A percentile compares a stretch with the other conserved stretches of the same genome.
Conservation (phyloP, 2,113 vertebrate genomes). For the Hymenochirus boettgeri region DNA sequence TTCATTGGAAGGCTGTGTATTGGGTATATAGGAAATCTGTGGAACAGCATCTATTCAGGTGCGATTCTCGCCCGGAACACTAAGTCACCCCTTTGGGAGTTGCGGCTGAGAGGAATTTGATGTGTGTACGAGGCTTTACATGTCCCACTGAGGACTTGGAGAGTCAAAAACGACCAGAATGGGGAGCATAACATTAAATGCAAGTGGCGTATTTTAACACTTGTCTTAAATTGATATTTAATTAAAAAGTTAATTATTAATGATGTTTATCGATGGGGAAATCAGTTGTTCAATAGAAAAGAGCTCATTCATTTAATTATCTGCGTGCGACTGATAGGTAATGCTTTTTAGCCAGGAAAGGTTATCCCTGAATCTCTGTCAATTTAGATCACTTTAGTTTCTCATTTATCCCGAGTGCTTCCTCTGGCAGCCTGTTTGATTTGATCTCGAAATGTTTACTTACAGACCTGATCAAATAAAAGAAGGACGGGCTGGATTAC, state of each 20-base stretch:
- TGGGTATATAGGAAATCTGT: no score
- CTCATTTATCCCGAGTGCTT: slow-evolving; percentile 59
- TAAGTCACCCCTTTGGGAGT: no score
- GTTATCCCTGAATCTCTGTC: slow-evolving; percentile 72
- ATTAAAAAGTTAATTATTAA: slow-evolving; percentile 85
- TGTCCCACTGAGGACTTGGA: no score
- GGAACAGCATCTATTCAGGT: no score
- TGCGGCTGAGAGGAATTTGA: no score
- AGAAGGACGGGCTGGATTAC: slow-evolving; percentile 44
- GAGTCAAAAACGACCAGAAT: slow-evolving; percentile 46
- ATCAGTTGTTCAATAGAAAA: slow-evolving; percentile 73
- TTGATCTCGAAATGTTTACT: slow-evolving; percentile 60
- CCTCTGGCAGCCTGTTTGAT: slow-evolving; percentile 53
- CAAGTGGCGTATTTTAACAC: slow-evolving; percentile 57
- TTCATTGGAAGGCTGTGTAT: no score
- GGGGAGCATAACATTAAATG: slow-evolving; percentile 53
- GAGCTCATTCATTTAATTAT: slow-evolving; percentile 72
- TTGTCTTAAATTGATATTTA: slow-evolving; percentile 72
- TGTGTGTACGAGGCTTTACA: no score
- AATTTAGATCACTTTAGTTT: slow-evolving; percentile 60
- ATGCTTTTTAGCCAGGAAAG: slow-evolving; percentile 67
- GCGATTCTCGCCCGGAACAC: no score
- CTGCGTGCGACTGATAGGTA: slow-evolving; percentile 62
- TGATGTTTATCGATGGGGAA: slow-evolving; percentile 64
- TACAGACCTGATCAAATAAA: slow-evolving; percentile 63